Base-by-base conservation (phyloP, 2,888 invertebrate species). In the Apodemia duryi region DNA sequence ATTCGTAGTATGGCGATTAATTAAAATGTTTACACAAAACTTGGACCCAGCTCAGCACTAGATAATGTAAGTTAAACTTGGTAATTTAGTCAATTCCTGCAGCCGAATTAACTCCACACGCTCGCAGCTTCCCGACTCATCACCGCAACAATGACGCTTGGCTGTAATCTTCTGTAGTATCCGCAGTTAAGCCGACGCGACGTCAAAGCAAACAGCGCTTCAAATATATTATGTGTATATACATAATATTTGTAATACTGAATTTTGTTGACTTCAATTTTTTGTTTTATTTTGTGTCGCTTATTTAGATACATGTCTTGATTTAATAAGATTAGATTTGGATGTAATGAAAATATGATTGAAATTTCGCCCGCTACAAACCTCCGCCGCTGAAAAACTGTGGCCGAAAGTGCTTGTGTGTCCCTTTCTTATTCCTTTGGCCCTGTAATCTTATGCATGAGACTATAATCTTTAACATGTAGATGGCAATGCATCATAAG, bases 101-200 rank as follows among this genome's bases (percentile, higher is more conserved):
- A 28, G 54, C 29, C 54, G 29, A 29, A 54, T 54, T 54, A 54
- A 54, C 29, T 54, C 54, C 54, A 54, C 29, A 54, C 54, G 28
- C 54, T 29, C 29, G 29, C 54, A 29, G 29, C 29, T 29, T 54
- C 54, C 29, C 54, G 54, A 54, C 29, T 54, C 54, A 29, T 29
- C 54, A 29, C 54, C 32, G 54, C 54, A 54, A 54, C 54, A 54
- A 54, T 29, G 32, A 52, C 54, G 29, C 54, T 54, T 29, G 11
- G 29, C 29, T 54, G 54, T 54, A 54, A 54, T 54, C 54, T 54
- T 29, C 54, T 54, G 11, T 54, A 54, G 28, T 54, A 54, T 54
- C 54, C 54, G 54, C 29, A 54, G 28, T 28, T 54, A 54, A 54
- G 32, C 54, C 54, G 54, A 29, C 54, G 29, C 54, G 29, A 29